Conservation (phyloP, 1,140 invertebrate genomes). For the Pseudoatta argentina region DNA sequence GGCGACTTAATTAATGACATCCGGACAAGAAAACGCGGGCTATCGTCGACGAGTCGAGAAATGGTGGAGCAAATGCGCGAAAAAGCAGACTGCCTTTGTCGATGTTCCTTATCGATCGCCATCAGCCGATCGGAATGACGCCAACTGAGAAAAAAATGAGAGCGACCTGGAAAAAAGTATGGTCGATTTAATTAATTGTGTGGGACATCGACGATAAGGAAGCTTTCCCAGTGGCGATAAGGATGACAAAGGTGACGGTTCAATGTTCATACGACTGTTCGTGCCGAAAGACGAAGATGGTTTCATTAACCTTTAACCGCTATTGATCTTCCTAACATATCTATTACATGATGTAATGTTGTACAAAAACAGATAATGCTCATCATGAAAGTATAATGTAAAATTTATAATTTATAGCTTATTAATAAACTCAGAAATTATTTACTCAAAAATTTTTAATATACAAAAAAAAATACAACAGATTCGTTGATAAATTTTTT, state of each 20-base stretch:
- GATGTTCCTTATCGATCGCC: slow-evolving; percentile 53
- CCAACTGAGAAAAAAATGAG: neutral
- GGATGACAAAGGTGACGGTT: slow-evolving; percentile 30
- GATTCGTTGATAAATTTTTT: neutral
- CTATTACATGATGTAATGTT: slow-evolving; percentile 1
- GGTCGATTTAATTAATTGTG: slow-evolving; percentile 56
- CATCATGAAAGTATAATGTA: neutral
- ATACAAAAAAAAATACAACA: neutral
- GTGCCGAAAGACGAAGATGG: slow-evolving; percentile 24
- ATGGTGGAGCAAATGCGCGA: slow-evolving; percentile 44
- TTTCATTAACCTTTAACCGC: slow-evolving; percentile 19
- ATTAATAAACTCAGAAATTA: neutral
- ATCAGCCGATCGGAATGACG: slow-evolving; percentile 61
- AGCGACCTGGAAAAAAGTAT: slow-evolving; percentile 9
- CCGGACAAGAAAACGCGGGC: slow-evolving; percentile 47
- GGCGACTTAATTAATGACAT: slow-evolving; percentile 62
- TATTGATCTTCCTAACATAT: neutral
- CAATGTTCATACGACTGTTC: slow-evolving; percentile 28
- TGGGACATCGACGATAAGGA: slow-evolving; percentile 22
- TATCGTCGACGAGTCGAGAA: slow-evolving; percentile 23
- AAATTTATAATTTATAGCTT: neutral
- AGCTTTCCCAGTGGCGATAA: slow-evolving; percentile 7
- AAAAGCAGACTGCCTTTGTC: slow-evolving; percentile 45
- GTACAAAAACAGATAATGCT: neutral
- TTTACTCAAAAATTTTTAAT: neutral